Conservation (phyloP, 2,113 vertebrate species). For the Irena cyanogastra region DNA sequence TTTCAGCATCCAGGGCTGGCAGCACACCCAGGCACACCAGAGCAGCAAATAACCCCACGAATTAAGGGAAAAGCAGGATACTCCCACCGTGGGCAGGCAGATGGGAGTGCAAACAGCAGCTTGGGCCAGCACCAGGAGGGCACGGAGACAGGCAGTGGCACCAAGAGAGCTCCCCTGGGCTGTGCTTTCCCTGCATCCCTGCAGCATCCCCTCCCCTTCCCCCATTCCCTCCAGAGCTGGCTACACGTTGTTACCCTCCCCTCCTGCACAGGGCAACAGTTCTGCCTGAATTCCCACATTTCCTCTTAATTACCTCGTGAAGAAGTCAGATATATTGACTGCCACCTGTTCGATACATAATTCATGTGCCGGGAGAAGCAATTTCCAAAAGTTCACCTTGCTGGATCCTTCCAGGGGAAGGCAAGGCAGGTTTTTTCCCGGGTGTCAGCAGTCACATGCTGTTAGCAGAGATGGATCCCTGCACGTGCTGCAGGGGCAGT, state of each 20-base stretch:
- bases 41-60: not conserved
- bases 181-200: not conserved
- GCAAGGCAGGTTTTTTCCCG: not conserved
- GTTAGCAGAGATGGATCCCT: slow-evolving; percentile 15
- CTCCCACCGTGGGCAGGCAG: not conserved
- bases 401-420: not conserved
- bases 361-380: slow-evolving; percentile 16
- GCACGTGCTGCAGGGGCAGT: not conserved
- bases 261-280: not conserved
- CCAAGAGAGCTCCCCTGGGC: rapidly evolving
- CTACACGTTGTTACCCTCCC: rapidly evolving
- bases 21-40: not conserved
- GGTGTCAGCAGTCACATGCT: not conserved
- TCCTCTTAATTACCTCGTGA: slow-evolving; percentile 18
- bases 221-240: not conserved
- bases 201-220: not conserved
- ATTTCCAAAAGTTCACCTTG: slow-evolving; percentile 42
- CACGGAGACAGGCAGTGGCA: rapidly evolving
- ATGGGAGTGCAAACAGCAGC: not conserved
- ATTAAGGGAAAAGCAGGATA: not conserved
- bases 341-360: not conserved
- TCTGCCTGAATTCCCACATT: slow-evolving; percentile 47
- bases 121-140: not conserved
- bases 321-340: slow-evolving; percentile 39
- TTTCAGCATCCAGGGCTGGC: not conserved